Conservation (phyloP, 2,888 invertebrate genomes). For the Aphodius granarius region DNA sequence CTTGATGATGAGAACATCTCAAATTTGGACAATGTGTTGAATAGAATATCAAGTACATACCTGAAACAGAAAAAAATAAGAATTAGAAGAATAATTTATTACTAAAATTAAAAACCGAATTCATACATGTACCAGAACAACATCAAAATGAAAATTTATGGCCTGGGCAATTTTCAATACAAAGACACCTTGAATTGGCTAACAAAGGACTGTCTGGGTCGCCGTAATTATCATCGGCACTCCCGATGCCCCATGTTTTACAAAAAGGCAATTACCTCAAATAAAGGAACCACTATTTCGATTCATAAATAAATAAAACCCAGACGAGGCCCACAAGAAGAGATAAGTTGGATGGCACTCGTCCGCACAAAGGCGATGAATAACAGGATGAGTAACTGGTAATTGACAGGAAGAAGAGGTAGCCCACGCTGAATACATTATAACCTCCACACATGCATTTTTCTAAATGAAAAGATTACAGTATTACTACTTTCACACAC, state of each 20-base stretch:
- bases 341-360: not conserved
- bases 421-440: conserved; percentile 31
- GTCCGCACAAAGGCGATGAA: conserved; percentile 20
- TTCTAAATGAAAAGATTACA: conserved; percentile 13
- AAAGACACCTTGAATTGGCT: not conserved
- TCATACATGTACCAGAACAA: not conserved
- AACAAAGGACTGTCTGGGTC: conserved; percentile 8
- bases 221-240: conserved; percentile 1
- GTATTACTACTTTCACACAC: not conserved
- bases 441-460: conserved; percentile 21
- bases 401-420: conserved; percentile 38
- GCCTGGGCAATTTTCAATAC: not conserved
- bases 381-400: conserved; percentile 32
- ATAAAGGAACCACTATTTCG: conserved; percentile 17
- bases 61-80: not conserved
- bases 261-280: conserved; percentile 19
- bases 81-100: too few species aligned
- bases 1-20: too few species aligned
- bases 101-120: too few species aligned
- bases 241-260: conserved; percentile 1
- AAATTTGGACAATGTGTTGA: too few species aligned
- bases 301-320: conserved; percentile 16
- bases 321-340: conserved; percentile 7
- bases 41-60: not conserved
- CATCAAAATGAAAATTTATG: not conserved